phyloP scores from a whole-genome alignment of 2,888 invertebrate species.

The Tachina lurida region DNA sequence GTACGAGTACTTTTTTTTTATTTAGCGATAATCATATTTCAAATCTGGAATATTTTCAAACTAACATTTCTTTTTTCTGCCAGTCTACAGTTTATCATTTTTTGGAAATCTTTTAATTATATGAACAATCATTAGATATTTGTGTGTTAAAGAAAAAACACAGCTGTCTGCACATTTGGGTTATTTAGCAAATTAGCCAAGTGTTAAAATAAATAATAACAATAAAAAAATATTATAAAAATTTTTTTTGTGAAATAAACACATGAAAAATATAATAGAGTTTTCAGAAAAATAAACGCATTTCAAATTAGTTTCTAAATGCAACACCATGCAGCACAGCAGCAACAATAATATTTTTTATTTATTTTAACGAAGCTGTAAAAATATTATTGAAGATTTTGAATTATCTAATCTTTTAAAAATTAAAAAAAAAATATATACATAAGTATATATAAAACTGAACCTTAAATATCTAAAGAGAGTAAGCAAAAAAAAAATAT shows the following conservation, averaged over 20 bases:
- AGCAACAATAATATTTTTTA: not conserved
- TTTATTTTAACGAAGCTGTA: constrained; percentile 1
- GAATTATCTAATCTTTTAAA: constrained; percentile 39
- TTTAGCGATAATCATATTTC: not conserved
- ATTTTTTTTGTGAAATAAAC: constrained; percentile 14
- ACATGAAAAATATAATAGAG: constrained; percentile 23
- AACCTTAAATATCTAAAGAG: too few relatives aligned
- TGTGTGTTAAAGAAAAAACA: constrained; percentile 22
- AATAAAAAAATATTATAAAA: constrained; percentile 7
- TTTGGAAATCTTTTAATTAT: constrained; percentile 39
- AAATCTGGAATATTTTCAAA: not conserved
- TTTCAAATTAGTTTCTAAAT: constrained; percentile 25
- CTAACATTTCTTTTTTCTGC: not conserved
- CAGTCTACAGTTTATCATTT: constrained; percentile 33
- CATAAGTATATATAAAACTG: too few relatives aligned
- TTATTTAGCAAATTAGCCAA: constrained; percentile 66
- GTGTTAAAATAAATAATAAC: constrained; percentile 62
- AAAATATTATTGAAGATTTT: not conserved
- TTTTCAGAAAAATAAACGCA: constrained; percentile 33
- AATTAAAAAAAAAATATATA: not conserved
- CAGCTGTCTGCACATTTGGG: constrained; percentile 67
- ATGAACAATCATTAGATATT: not conserved
- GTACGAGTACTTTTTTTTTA: not conserved
- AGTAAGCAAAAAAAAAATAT: too few relatives aligned
- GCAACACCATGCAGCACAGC: constrained; percentile 25